These are phyloP conservation scores for Leptothorax acervorum DNA, from an alignment of 2,888 invertebrate genomes.

Conservation along the genomic window DNA sequence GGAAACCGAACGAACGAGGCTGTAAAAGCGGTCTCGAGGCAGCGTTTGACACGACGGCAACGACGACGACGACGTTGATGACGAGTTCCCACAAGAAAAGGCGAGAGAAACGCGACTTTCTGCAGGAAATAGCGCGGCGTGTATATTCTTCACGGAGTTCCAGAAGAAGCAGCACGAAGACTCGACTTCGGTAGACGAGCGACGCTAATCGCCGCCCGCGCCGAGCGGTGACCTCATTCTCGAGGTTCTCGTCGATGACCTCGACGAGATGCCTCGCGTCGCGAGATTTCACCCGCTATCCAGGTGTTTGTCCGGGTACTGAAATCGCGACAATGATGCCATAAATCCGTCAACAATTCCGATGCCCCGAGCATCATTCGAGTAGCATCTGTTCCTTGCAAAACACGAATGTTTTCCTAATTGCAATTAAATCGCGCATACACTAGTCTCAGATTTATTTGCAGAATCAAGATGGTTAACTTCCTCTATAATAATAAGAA, in stretches of 20 bases:
- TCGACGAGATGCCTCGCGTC: constrained; percentile 72
- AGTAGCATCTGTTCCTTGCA: constrained; percentile 66
- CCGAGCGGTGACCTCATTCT: constrained; percentile 75
- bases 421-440: background rate
- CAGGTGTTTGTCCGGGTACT: constrained; percentile 43
- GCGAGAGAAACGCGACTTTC: constrained; percentile 30
- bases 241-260: constrained; percentile 76
- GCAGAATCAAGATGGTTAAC: background rate
- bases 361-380: constrained; percentile 57
- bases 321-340: constrained; percentile 74
- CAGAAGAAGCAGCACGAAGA: constrained; percentile 73
- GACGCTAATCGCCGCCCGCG: constrained; percentile 79
- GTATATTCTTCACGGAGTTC: constrained; percentile 25
- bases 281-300: constrained; percentile 52
- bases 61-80: constrained; percentile 49
- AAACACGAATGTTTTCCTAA: constrained; percentile 48
- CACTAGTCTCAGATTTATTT: background rate
- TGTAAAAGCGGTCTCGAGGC: constrained; percentile 48
- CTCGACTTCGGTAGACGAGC: constrained; percentile 71
- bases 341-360: constrained; percentile 76
- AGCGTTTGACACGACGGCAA: constrained; percentile 33
- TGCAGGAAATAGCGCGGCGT: constrained; percentile 59
- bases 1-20: constrained; percentile 39
- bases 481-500: background rate
- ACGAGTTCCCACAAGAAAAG: constrained; percentile 65